Evolutionary conservation across 2,113 vertebrate species (phyloP).

Genomic region (Felis chaus): DNA sequence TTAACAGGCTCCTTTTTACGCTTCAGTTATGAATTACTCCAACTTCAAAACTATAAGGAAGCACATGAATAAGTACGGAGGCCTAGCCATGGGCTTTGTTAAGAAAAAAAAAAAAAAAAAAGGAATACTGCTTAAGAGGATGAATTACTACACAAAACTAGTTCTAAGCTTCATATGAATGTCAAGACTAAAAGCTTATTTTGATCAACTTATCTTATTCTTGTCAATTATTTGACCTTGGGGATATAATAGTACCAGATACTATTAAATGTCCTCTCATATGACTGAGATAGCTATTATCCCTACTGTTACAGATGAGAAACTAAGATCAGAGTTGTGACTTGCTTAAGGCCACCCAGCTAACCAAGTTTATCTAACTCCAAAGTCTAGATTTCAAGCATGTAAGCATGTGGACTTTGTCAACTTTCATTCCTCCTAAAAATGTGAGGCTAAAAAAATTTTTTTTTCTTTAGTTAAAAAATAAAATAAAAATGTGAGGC

Average conservation of each 20-base stretch:
- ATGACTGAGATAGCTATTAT: background rate
- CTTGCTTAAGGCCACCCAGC: background rate
- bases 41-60: conserved; percentile 11
- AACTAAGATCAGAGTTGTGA: background rate
- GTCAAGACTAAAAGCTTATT: background rate
- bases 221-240: background rate
- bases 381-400: background rate
- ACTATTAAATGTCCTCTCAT: background rate
- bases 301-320: background rate
- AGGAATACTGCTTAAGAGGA: background rate
- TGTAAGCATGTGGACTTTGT: background rate
- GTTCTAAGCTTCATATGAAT: conserved; percentile 7
- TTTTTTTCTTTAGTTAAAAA: background rate
- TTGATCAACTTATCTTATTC: conserved; percentile 10
- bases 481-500: background rate
- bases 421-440: conserved; percentile 23
- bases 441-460: background rate
- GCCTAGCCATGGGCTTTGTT: background rate
- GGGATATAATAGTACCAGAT: background rate
- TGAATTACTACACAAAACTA: conserved; percentile 43
- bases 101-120: background rate
- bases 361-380: conserved; percentile 38
- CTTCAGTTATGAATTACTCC: background rate
- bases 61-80: background rate
- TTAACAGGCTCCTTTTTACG: conserved; percentile 35